Base-by-base conservation (phyloP, 2,888 invertebrate genomes). In the Dendrolimus pini region DNA sequence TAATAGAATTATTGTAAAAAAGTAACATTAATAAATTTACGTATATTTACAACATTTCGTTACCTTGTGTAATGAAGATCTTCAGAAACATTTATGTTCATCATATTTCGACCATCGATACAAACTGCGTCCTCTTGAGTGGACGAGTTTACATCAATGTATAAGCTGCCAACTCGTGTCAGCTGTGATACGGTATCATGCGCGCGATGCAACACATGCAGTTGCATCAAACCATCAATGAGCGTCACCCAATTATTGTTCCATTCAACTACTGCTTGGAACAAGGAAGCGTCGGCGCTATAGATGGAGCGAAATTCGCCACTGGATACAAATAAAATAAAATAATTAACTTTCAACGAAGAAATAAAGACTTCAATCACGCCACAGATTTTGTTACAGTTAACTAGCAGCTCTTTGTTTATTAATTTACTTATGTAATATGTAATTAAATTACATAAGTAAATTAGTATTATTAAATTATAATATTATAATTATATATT, bases 161-260 rank as follows among this genome's bases (percentile, higher is more conserved):
- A 54, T 0, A 78, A 59, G 53, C 58, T 67, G 42, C 66, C 64
- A 9, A 78, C 72, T 41, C 65, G 69, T 0, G 93, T 93, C 0
- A 95, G 95, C 14, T 94, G 83, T 57, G 93, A 84, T 0, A 95
- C 83, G 1, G 92, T 87, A 56, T 94, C 91, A 1, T 92, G 87
- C 42, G 92, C 88, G 56, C 92, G 83, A 42, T 92, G 91, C 12
- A 96, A 70, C n/a, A 94, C 91, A 55, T 93, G 90, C 60, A 95
- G 92, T 83, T 97, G 97, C 18, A 97, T 81, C 91, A 97, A 93
- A 0, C 94, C 94, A 78, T 97, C 97, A 30, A 30, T 30, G 30
- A 30, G 30, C 3, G 30, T 30, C 30, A 30, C 30, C 30, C 30
- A 30, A 30, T 30, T 30, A 30, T 30, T 6, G 30, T 30, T 30